Conservation (phyloP, 2,888 invertebrate genomes). For the Chymomyza caudatula region DNA sequence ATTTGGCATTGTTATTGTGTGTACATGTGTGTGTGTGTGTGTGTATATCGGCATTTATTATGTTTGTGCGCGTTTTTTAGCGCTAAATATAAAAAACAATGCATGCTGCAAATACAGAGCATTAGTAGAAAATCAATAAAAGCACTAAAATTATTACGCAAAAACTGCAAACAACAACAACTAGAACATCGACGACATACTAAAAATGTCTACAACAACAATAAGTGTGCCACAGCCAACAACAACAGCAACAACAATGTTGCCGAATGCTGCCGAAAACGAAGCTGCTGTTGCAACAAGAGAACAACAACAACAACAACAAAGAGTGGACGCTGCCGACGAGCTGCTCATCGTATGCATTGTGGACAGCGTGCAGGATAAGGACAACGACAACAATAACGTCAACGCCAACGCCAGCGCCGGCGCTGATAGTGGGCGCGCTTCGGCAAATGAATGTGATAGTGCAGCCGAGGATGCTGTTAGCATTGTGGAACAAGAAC, state of each 20-base stretch:
- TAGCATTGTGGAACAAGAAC: background rate
- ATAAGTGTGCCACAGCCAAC: conserved; percentile 37
- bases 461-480: conserved; percentile 24
- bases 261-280: conserved; percentile 4
- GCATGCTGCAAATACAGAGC: too few species aligned
- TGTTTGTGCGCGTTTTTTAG: background rate
- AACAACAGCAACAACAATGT: conserved; percentile 19
- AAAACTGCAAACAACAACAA: conserved; percentile 17
- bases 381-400: conserved; percentile 10
- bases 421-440: conserved; percentile 70
- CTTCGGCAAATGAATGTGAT: conserved; percentile 71
- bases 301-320: conserved; percentile 19
- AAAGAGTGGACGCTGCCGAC: background rate
- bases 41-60: conserved; percentile 26
- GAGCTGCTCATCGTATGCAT: conserved; percentile 34
- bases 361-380: conserved; percentile 35
- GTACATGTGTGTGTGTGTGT: conserved; percentile 23
- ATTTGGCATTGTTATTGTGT: background rate
- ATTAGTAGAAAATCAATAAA: conserved; percentile 52
- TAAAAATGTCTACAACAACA: conserved; percentile 57
- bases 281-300: conserved; percentile 17
- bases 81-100: conserved; percentile 17
- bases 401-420: conserved; percentile 25
- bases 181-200: conserved; percentile 24
- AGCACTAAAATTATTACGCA: conserved; percentile 14